These are phyloP conservation scores for Lutjanus erythropterus DNA, from an alignment of 2,113 vertebrate species.

Conservation along the genomic window DNA sequence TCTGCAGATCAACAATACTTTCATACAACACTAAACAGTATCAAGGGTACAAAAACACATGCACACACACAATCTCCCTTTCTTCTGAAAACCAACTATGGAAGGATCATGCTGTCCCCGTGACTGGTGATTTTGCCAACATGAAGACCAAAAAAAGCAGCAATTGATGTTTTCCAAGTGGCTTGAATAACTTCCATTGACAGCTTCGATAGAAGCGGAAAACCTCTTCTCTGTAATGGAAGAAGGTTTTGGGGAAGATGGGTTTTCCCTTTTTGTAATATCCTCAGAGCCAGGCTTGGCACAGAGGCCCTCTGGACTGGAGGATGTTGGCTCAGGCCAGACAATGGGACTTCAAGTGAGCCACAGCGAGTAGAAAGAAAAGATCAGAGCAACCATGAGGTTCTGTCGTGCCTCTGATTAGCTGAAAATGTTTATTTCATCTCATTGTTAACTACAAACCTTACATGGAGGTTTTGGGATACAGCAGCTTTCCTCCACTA, in stretches of 20 bases:
- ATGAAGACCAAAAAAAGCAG: slow-evolving; percentile 51
- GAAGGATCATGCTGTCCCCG: slow-evolving; percentile 49
- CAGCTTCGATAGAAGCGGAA: slow-evolving; percentile 66
- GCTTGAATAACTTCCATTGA: slow-evolving; percentile 73
- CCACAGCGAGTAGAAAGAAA: slow-evolving; percentile 39
- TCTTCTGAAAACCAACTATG: slow-evolving; percentile 43
- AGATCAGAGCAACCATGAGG: slow-evolving; percentile 54
- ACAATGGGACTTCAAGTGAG: slow-evolving; percentile 60
- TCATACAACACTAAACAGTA: slow-evolving; percentile 22
- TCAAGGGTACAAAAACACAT: slow-evolving; percentile 20
- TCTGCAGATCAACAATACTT: slow-evolving; percentile 49
- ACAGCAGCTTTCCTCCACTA: slow-evolving; percentile 8
- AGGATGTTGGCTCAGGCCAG: slow-evolving; percentile 39
- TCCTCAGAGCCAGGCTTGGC: slow-evolving; percentile 67
- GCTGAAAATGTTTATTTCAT: slow-evolving; percentile 49
- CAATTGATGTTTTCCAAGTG: slow-evolving; percentile 68
- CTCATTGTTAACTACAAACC: slow-evolving; percentile 39
- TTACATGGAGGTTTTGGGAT: slow-evolving; percentile 2
- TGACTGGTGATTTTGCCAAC: slow-evolving; percentile 61
- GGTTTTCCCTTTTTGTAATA: slow-evolving; percentile 67
- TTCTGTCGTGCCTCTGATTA: slow-evolving; percentile 41
- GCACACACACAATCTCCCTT: slow-evolving; percentile 28
- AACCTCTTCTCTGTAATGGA: slow-evolving; percentile 69
- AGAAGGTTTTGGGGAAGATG: slow-evolving; percentile 62
- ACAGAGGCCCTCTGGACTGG: slow-evolving; percentile 46